Evolutionary conservation across 2,113 vertebrate species (phyloP), one percentile per base, ranked within the genome.

Genomic region (Cichladusa arquata): DNA sequence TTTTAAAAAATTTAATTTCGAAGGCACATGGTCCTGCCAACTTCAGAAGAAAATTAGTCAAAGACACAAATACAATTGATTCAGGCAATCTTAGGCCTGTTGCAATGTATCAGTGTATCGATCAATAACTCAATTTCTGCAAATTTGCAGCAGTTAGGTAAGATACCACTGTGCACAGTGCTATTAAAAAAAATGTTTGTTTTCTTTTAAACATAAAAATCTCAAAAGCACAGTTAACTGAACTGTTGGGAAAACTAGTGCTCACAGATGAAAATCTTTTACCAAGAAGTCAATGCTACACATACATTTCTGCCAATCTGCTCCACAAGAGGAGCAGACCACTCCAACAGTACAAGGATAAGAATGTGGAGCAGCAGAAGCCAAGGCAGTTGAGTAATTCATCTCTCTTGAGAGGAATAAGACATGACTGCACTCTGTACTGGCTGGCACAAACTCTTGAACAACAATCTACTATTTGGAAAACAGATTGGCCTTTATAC

Each of bases 401-500:
- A 95, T 97, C 94, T 95, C 85, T 96, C 94, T 97, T 81, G 82
- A 97, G 97, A 96, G 92, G 79, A 95, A 12, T 93, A 94, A 97
- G 96, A 97, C 89, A 93, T 28, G 81, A 93, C 38, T 96, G 86
- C 91, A 96, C 88, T 96, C 96, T 95, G 97, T 87, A 97, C 97
- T 92, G 94, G 93, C 97, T 98, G 98, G 97, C 96, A 98, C 98
- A 97, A 95, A 76, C 81, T 93, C 93, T 91, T 89, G 77, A 96
- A 95, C 93, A 97, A 98, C 96, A 98, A 97, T 92, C 91, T 70
- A 88, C 95, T 96, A 94, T 98, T 96, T 76, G 92, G 83, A 91
- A 96, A 97, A 98, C 97, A 98, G 95, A 95, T 54, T 34, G 50
- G 40, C 71, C 95, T 97, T 98, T 98, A 96, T 98, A 54, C 71